Percentiles rank a stretch among this genome's conserved stretches.
phyloP scores from a whole-genome alignment of 2,888 invertebrate species.

The Aphrophora alni region DNA sequence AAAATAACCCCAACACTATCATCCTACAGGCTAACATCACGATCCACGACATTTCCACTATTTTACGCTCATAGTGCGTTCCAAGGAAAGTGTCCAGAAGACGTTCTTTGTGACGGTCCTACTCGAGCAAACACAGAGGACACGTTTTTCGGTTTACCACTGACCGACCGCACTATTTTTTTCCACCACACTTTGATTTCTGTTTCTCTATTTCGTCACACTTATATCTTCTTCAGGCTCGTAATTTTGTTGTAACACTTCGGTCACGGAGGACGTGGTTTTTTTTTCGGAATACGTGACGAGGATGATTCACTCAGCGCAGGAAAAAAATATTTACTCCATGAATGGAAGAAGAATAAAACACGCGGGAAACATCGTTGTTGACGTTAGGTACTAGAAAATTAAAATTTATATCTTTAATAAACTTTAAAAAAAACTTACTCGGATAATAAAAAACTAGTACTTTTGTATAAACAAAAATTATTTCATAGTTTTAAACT shows the following conservation, averaged over 20 bases:
- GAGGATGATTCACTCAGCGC: neutral
- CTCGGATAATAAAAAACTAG: too few relatives aligned
- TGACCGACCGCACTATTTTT: neutral
- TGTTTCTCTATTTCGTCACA: constrained; percentile 5
- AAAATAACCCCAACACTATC: constrained; percentile 17
- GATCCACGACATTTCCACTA: neutral
- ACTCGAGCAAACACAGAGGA: neutral
- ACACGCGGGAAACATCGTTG: neutral
- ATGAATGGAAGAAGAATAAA: neutral
- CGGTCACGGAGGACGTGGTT: neutral
- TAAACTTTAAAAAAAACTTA: too few relatives aligned
- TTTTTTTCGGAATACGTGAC: neutral
- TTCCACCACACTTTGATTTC: neutral
- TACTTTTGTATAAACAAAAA: too few relatives aligned
- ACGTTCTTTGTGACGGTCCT: neutral
- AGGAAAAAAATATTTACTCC: neutral
- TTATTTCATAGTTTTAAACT: too few relatives aligned
- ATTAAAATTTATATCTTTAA: too few relatives aligned
- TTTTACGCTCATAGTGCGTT: neutral
- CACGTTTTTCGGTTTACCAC: constrained; percentile 6
- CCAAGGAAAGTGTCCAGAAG: neutral
- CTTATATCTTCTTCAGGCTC: neutral
- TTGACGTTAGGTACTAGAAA: too few relatives aligned
- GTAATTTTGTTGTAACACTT: neutral
- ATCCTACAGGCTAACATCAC: neutral